phyloP scores from a whole-genome alignment of 1,140 invertebrate genomes.

The Calliopsis andreniformis region DNA sequence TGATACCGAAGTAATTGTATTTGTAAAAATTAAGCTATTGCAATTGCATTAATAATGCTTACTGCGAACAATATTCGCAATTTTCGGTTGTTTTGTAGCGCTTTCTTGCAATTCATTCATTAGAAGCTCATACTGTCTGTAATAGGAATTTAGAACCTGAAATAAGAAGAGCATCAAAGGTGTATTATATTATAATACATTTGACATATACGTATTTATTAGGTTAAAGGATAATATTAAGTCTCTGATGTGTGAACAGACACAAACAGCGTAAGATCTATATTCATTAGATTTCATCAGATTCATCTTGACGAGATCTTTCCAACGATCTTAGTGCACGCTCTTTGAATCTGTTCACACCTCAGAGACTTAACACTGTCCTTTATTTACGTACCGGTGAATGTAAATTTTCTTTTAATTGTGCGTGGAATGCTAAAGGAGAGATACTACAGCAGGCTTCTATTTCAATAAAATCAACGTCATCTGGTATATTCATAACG shows the following conservation, averaged over 20 bases:
- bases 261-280: too few species aligned
- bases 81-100: slow-evolving; percentile 57
- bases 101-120: slow-evolving; percentile 62
- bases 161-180: slow-evolving; percentile 15
- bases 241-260: too few species aligned
- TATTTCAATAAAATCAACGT: slow-evolving; percentile 55
- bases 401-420: slow-evolving; percentile 56
- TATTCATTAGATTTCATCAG: too few species aligned
- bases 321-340: too few species aligned
- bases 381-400: slow-evolving; percentile 4
- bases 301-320: too few species aligned
- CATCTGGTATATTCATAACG: slow-evolving; percentile 37
- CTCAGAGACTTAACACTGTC: background rate
- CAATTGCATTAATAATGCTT: slow-evolving; percentile 27
- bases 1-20: background rate
- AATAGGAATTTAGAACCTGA: slow-evolving; percentile 51
- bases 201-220: too few species aligned
- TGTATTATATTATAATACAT: slow-evolving; percentile 1
- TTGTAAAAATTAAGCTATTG: background rate
- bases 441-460: slow-evolving; percentile 39
- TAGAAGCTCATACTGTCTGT: slow-evolving; percentile 36
- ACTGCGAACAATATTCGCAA: slow-evolving; percentile 50
- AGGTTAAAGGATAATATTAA: too few species aligned
- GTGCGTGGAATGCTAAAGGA: slow-evolving; percentile 30
- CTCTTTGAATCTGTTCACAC: too few species aligned